Evolutionary conservation across 2,888 invertebrate genomes (phyloP).

Genomic region (Aleiodes alternator): DNA sequence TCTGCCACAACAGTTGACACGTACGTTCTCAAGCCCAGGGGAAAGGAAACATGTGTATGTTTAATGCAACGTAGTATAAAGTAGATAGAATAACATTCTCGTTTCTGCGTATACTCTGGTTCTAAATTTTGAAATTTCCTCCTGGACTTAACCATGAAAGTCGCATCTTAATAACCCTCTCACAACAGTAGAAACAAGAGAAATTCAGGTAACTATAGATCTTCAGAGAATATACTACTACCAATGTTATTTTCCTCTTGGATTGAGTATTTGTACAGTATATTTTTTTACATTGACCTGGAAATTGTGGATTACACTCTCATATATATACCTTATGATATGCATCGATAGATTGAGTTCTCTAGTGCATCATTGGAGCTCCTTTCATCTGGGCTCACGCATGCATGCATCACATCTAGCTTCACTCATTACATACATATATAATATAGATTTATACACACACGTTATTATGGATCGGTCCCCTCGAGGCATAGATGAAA

Average conservation of each 20-base stretch:
- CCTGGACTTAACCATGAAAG: constrained; percentile 26
- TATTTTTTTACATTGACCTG: too few species aligned
- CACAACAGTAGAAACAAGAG: neutral
- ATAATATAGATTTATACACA: constrained; percentile 12
- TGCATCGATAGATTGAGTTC: constrained; percentile 4
- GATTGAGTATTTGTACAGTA: too few species aligned
- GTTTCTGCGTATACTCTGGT: constrained; percentile 14
- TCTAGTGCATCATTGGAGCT: constrained; percentile 13
- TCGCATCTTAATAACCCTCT: constrained; percentile 48
- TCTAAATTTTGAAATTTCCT: constrained; percentile 32
- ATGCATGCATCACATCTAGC: neutral
- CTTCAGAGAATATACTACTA: too few species aligned
- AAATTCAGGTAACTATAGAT: too few species aligned
- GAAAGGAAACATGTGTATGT: constrained; percentile 58
- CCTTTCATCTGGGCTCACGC: constrained; percentile 9
- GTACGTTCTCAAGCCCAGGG: constrained; percentile 30
- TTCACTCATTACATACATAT: neutral
- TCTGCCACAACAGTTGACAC: constrained; percentile 8
- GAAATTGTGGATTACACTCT: too few species aligned
- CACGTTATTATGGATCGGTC: constrained; percentile 4
- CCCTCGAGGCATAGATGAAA: constrained; percentile 8
- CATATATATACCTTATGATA: neutral
- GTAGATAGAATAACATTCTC: constrained; percentile 49
- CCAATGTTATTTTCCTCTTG: too few species aligned
- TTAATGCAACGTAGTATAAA: constrained; percentile 62